Percentiles rank a stretch among this genome's conserved stretches.
phyloP scores from a whole-genome alignment of 2,888 invertebrate genomes.

The Automeris io region DNA sequence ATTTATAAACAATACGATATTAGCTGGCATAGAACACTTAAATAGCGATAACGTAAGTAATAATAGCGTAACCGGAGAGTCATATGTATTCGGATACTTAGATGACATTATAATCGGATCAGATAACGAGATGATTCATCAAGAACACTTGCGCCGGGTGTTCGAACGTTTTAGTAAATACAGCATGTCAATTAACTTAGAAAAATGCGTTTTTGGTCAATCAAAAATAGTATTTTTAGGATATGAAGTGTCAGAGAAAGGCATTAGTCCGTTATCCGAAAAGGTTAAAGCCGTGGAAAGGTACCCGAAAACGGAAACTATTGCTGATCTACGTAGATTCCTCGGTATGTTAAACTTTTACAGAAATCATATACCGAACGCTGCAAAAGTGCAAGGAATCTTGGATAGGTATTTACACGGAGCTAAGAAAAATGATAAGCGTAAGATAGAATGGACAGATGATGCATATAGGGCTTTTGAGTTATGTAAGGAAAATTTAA shows the following conservation, averaged over 20 bases:
- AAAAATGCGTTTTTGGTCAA: slow-evolving; percentile 7
- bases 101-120: slow-evolving; percentile 5
- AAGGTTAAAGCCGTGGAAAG: slow-evolving; percentile 3
- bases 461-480: not conserved
- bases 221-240: slow-evolving; percentile 8
- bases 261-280: slow-evolving; percentile 1
- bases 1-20: slow-evolving; percentile 1
- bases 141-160: slow-evolving; percentile 4
- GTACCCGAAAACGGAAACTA: slow-evolving; percentile 5
- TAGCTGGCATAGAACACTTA: slow-evolving; percentile 4
- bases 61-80: too few relatives aligned
- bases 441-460: not conserved
- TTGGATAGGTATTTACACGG: too few relatives aligned
- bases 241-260: slow-evolving; percentile 1
- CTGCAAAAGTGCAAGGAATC: slow-evolving; percentile 4
- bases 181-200: slow-evolving; percentile 6
- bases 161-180: slow-evolving; percentile 2
- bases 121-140: not conserved
- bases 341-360: slow-evolving; percentile 11
- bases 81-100: slow-evolving; percentile 3
- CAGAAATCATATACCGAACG: slow-evolving; percentile 7
- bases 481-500: not conserved
- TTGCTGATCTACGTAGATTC: slow-evolving; percentile 7
- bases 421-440: slow-evolving; percentile 3
- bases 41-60: too few relatives aligned